Evolutionary conservation across 2,888 invertebrate genomes (phyloP).

Genomic region (Melanophora roralis): DNA sequence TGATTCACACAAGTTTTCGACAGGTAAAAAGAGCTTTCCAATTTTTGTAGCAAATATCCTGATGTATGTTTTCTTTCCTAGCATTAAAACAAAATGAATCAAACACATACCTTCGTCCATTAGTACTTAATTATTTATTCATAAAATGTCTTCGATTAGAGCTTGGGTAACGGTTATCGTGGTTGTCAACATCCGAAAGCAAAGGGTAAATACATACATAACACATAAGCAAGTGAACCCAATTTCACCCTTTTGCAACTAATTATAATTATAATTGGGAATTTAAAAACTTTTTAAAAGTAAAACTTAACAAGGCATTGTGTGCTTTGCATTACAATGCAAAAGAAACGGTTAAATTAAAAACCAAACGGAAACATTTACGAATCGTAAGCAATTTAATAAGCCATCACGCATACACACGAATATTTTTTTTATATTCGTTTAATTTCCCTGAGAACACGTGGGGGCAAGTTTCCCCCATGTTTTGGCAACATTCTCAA

Average conservation of each 20-base stretch:
- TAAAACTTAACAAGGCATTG: slow-evolving; percentile 35
- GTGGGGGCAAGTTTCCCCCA: too few species aligned
- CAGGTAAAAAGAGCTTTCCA: too few species aligned
- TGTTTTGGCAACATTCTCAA: too few species aligned
- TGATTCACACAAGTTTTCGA: too few species aligned
- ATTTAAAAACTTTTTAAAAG: slow-evolving; percentile 71
- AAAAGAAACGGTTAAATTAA: not conserved
- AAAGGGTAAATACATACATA: not conserved
- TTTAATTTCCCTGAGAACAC: too few species aligned
- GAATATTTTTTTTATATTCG: too few species aligned
- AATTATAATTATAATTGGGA: slow-evolving; percentile 76
- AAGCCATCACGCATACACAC: not conserved
- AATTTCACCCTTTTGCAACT: slow-evolving; percentile 66
- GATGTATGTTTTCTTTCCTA: not conserved
- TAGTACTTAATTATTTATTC: slow-evolving; percentile 56
- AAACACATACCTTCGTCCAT: slow-evolving; percentile 20
- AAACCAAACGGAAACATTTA: not conserved
- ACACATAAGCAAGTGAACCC: slow-evolving; percentile 13
- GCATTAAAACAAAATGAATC: slow-evolving; percentile 10
- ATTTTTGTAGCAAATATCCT: too few species aligned
- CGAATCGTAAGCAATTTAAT: not conserved
- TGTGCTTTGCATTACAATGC: slow-evolving; percentile 50
- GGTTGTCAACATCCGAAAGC: slow-evolving; percentile 31
- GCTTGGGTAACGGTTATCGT: slow-evolving; percentile 38
- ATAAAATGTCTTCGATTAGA: slow-evolving; percentile 42